Evolutionary conservation across 2,888 invertebrate species (phyloP), one percentile per base, ranked within the genome.

Genomic region (Drosophila anomalata): DNA sequence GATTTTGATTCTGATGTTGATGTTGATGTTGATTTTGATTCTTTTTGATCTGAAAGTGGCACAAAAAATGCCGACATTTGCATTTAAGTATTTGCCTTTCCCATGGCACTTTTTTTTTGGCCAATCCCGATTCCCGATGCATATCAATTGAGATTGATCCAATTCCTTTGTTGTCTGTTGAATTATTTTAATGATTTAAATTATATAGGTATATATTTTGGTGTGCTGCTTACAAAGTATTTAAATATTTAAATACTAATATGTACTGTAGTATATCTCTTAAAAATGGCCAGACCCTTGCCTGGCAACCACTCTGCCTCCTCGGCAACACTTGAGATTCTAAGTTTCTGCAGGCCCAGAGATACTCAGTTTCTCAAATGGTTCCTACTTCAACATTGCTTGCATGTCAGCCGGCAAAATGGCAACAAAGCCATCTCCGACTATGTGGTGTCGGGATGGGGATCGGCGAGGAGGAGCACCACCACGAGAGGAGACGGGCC

Each of bases 341-440:
- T 65, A 67, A 67, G 68, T 53, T 26, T 46, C 46, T 24, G 22
- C 29, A 14, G 39, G 44, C 33, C n/a, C 55, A 12, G 24, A 36
- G 48, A 42, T 42, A 41, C 60, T 44, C 31, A 20, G 48, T 33
- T 48, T 48, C 61, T 60, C 52, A 54, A 71, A 71, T 71, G 68
- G 60, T 59, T 69, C 36, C 42, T 52, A 72, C 62, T 55, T 51
- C 73, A 52, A 55, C 73, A 55, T 48, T 46, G 61, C 65, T 56
- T 47, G 65, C 68, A 60, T 74, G 58, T 83, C 66, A 72, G 78
- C 67, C 69, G 72, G 81, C 78, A 70, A 85, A 65, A 75, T 75
- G 73, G 82, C 85, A 79, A 85, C 82, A 85, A 79, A 85, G 85
- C 71, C 74, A 79, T 71, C 74, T 77, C 57, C 33, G 73, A 47